Base-by-base conservation (phyloP, 2,797 vertebrate genomes). In the Falco columbarius region DNA sequence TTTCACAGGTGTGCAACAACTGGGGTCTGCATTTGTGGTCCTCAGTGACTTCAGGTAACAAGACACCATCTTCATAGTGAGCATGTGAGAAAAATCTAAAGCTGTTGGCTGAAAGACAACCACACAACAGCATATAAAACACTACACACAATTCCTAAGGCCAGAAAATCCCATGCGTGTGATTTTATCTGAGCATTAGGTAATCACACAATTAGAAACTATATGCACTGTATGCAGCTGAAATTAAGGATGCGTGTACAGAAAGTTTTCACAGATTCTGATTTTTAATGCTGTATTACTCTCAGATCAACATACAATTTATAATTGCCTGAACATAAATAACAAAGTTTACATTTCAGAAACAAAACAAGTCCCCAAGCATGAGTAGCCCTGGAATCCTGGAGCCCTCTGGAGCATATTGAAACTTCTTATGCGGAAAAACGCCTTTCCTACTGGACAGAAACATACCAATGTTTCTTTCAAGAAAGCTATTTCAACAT, bases 1-100 rank as follows among this genome's bases (percentile, higher is more conserved):
- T 66, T 66, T 83, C 62, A 44, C 2, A 34, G 65, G 27, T 15
- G 9, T 9, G 2, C 13, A 63, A 22, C 21, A 22, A 49, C 5
- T 1, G 22, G 3, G 3, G 42, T 10, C 29, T 0, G 0, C 42
- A 7, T 7, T 3, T 44, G 15, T 2, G 10, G 5, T 68, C 51
- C 49, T 70, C 38, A 3, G 27, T 34, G 54, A 16, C 49, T 40
- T 47, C 36, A 29, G 23, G n/a, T 49, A 27, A 21, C 11, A 10
- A 46, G 34, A 49, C 8, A 36, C 8, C 6, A 8, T 40, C 51
- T 72, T 63, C 14, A 1, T 66, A 52, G n/a, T 8, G 24, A 89
- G 52, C 19, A 47, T 4, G 2, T 9, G 40, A 88, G 59, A 62
- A 87, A 81, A 71, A 68, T 14, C 42, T 42, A 19, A 68, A 75